phyloP scores from a whole-genome alignment of 2,797 vertebrate genomes.

The Pelobates cultripes region DNA sequence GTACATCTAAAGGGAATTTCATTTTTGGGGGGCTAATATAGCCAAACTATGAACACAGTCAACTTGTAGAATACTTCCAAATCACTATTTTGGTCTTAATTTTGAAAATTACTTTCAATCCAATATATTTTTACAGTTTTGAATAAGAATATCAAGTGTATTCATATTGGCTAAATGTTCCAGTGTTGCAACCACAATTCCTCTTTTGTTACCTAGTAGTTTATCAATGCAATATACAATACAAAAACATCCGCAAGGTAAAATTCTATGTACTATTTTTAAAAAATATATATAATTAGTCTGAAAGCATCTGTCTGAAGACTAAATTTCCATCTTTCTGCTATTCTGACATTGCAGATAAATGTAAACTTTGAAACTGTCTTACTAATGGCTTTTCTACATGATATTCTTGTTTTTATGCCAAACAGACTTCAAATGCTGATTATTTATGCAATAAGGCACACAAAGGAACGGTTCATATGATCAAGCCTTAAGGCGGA shows the following conservation, averaged over 20 bases:
- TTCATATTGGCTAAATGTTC: too few relatives aligned
- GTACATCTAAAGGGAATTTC: too few relatives aligned
- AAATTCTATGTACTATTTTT: too few relatives aligned
- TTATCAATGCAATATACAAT: neutral
- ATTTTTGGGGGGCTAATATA: too few relatives aligned
- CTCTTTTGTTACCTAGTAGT: neutral
- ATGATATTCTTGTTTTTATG: conserved; percentile 32
- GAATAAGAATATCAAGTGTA: too few relatives aligned
- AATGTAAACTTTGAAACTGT: conserved; percentile 11
- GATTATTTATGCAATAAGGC: conserved; percentile 45
- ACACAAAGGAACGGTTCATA: conserved; percentile 38
- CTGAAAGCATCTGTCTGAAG: conserved; percentile 21
- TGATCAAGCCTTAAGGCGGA: conserved; percentile 39
- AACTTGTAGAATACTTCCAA: too few relatives aligned
- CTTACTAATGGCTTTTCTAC: conserved; percentile 18
- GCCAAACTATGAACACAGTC: too few relatives aligned
- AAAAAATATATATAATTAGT: conserved; percentile 20
- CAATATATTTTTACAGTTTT: too few relatives aligned
- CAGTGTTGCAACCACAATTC: too few relatives aligned
- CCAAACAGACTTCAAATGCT: conserved; percentile 21
- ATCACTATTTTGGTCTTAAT: too few relatives aligned
- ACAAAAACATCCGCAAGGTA: neutral
- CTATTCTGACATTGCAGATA: conserved; percentile 2
- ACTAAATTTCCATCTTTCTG: neutral
- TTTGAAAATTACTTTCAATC: too few relatives aligned